Percentiles rank a stretch among this genome's conserved stretches.
Conservation (phyloP, 2,888 invertebrate species). For the Tetramorium bicarinatum region DNA sequence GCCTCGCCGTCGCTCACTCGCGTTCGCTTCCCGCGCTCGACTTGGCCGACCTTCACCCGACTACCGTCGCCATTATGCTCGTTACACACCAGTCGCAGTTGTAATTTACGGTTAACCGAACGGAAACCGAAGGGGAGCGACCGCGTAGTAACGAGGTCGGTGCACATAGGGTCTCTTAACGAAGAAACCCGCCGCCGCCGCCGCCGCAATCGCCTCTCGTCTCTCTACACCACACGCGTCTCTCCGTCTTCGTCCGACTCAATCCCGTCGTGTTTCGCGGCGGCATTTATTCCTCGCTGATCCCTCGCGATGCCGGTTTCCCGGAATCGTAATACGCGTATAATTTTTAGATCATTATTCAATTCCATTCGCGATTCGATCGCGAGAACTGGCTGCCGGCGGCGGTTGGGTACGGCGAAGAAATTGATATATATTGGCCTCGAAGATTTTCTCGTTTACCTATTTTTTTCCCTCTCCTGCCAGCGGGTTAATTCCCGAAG, state of each 20-base stretch:
- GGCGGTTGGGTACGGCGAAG: neutral
- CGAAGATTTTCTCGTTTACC: slow-evolving; percentile 13
- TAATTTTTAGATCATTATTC: slow-evolving; percentile 14
- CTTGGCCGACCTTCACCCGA: slow-evolving; percentile 85
- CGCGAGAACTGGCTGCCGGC: neutral
- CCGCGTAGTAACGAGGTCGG: slow-evolving; percentile 78
- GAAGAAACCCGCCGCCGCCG: slow-evolving; percentile 68
- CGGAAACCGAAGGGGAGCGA: slow-evolving; percentile 83
- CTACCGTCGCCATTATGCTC: slow-evolving; percentile 83
- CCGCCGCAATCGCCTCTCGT: slow-evolving; percentile 47
- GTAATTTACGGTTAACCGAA: slow-evolving; percentile 86
- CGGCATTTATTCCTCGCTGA: slow-evolving; percentile 10
- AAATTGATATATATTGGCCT: slow-evolving; percentile 2
- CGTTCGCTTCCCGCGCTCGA: slow-evolving; percentile 64
- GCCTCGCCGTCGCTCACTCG: slow-evolving; percentile 62
- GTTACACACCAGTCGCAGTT: slow-evolving; percentile 82
- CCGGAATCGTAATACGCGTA: slow-evolving; percentile 13
- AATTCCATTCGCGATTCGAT: slow-evolving; percentile 13
- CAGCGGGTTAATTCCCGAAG: slow-evolving; percentile 7
- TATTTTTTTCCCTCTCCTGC: neutral
- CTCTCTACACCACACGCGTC: neutral
- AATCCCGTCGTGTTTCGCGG: neutral
- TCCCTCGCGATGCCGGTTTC: slow-evolving; percentile 21
- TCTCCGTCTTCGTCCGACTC: slow-evolving; percentile 1
- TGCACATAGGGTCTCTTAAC: slow-evolving; percentile 73